phyloP scores from a whole-genome alignment of 2,888 invertebrate genomes.

The Gonocerus acuteangulatus region DNA sequence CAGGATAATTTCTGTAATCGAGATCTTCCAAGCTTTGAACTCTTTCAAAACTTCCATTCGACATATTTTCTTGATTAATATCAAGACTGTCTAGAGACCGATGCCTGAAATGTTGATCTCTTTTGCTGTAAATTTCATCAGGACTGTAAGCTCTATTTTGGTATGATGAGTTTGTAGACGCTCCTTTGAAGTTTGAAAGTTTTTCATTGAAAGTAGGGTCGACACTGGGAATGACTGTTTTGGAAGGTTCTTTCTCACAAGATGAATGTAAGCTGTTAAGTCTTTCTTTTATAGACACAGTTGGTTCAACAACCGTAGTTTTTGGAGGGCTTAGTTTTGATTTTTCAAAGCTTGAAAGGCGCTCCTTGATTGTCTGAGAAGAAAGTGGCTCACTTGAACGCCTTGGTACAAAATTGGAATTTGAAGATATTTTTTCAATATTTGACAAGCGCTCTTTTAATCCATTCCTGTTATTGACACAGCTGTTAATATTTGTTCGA shows the following conservation, averaged over 20 bases:
- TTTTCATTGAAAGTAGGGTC: constrained; percentile 36
- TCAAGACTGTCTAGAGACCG: constrained; percentile 59
- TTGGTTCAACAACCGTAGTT: constrained; percentile 35
- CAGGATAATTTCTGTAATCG: constrained; percentile 49
- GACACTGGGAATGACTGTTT: constrained; percentile 34
- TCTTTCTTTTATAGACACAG: constrained; percentile 41
- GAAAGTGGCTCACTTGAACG: constrained; percentile 40
- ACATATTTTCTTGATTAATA: constrained; percentile 48
- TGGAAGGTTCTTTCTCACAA: constrained; percentile 37
- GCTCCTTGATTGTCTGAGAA: constrained; percentile 48
- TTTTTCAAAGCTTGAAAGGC: constrained; percentile 44
- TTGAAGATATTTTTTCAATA: constrained; percentile 42
- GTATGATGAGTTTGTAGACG: constrained; percentile 31
- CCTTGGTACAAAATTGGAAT: constrained; percentile 35
- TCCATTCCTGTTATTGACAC: constrained; percentile 40
- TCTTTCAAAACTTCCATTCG: constrained; percentile 48
- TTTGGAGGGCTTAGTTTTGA: constrained; percentile 12
- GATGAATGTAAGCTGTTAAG: constrained; percentile 44
- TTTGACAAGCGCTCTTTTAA: constrained; percentile 37
- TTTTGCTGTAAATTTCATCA: constrained; percentile 47
- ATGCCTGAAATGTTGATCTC: constrained; percentile 42
- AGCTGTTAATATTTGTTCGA: constrained; percentile 35
- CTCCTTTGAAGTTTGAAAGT: constrained; percentile 29
- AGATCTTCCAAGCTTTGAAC: constrained; percentile 59
- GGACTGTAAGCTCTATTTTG: constrained; percentile 49